Evolutionary conservation across 2,113 vertebrate genomes (phyloP).

Genomic region (Redunca redunca): DNA sequence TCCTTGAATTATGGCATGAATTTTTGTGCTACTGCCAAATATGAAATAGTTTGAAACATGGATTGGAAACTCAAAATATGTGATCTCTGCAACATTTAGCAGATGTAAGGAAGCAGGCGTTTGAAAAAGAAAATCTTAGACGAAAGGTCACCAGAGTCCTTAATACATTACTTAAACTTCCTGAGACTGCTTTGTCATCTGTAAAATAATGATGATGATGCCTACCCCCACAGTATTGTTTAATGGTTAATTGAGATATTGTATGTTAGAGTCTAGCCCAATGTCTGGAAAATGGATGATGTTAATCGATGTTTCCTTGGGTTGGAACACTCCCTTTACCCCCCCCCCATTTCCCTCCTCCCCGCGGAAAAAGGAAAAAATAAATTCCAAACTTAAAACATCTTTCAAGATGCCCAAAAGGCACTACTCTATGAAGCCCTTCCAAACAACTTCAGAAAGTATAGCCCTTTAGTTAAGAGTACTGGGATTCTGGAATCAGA

Average conservation of each 20-base stretch:
- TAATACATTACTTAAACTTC: slow-evolving; percentile 30
- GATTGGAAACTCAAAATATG: slow-evolving; percentile 14
- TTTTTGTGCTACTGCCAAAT: slow-evolving; percentile 23
- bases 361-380: neutral
- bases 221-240: neutral
- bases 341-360: neutral
- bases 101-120: slow-evolving; percentile 11
- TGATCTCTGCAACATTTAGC: neutral
- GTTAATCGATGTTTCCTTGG: slow-evolving; percentile 21
- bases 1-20: neutral
- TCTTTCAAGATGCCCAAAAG: slow-evolving; percentile 11
- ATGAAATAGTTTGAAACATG: neutral
- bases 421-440: neutral
- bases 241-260: slow-evolving; percentile 24
- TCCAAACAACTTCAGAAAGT: neutral
- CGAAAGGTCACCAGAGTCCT: neutral
- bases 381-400: neutral
- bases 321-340: neutral
- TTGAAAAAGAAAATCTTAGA: slow-evolving; percentile 5
- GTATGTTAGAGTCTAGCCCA: neutral
- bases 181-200: slow-evolving; percentile 5
- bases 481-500: slow-evolving; percentile 25
- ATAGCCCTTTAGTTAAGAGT: neutral
- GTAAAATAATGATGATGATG: slow-evolving; percentile 32
- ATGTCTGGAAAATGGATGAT: neutral